Conservation (phyloP, 2,113 vertebrate species). For the Nerophis ophidion region DNA sequence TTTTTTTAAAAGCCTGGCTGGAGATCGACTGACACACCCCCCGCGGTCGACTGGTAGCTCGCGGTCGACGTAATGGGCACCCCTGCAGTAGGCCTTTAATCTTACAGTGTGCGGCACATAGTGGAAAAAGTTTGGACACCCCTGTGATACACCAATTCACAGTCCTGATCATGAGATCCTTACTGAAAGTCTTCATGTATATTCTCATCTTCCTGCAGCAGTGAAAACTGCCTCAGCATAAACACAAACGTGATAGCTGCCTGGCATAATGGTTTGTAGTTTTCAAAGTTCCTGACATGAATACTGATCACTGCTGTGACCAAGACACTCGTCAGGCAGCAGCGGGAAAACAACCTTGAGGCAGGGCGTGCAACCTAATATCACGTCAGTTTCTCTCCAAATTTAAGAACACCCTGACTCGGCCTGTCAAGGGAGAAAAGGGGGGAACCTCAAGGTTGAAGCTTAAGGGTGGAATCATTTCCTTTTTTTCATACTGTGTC, state of each 20-base stretch:
- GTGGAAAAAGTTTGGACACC: too few relatives aligned
- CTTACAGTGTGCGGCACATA: too few relatives aligned
- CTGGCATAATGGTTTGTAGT: constrained; percentile 22
- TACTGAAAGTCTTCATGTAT: background rate
- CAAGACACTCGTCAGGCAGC: constrained; percentile 14
- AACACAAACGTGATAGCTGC: constrained; percentile 33
- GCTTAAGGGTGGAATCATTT: constrained; percentile 7
- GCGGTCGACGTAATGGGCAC: too few relatives aligned
- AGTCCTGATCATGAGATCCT: background rate
- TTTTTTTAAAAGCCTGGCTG: too few relatives aligned
- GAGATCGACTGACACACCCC: too few relatives aligned
- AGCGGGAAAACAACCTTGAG: constrained; percentile 24
- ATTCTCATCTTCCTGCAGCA: constrained; percentile 5
- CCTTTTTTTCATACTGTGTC: constrained; percentile 4
- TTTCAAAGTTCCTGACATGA: constrained; percentile 49
- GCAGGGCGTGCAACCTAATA: constrained; percentile 11
- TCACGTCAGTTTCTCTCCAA: constrained; percentile 4
- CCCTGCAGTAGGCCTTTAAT: too few relatives aligned
- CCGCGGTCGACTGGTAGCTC: too few relatives aligned
- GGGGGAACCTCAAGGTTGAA: constrained; percentile 12
- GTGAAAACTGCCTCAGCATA: constrained; percentile 14
- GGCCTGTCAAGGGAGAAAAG: constrained; percentile 6
- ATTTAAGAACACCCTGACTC: constrained; percentile 13
- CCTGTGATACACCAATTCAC: constrained; percentile 1
- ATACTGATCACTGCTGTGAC: constrained; percentile 39